Conservation (phyloP, 2,113 vertebrate genomes). For the Eubucco bourcierii region DNA sequence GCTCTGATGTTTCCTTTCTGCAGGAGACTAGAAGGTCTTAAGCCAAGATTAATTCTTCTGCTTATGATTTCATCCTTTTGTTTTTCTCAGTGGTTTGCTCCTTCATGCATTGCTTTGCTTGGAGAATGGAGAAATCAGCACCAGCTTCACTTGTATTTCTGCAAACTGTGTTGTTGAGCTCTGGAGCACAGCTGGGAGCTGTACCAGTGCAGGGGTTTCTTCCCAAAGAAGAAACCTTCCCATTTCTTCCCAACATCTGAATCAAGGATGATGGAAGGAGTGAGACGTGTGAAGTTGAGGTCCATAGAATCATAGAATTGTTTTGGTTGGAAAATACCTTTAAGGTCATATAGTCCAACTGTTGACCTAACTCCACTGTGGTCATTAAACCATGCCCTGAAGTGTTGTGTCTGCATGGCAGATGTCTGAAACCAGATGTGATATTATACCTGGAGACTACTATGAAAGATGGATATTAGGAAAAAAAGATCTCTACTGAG, state of each 20-base stretch:
- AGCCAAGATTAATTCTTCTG: not conserved
- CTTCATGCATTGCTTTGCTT: not conserved
- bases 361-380: no score
- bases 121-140: not conserved
- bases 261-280: not conserved
- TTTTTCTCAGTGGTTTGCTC: not conserved
- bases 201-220: not conserved
- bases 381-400: no score
- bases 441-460: not conserved
- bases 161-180: not conserved
- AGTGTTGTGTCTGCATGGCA: no score
- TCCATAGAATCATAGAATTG: not conserved
- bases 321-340: no score
- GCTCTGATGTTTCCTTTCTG: not conserved
- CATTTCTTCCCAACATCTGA: not conserved
- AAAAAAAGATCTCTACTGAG: no score
- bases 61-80: not conserved
- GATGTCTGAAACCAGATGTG: not conserved
- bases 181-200: not conserved
- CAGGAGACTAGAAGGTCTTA: not conserved
- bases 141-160: not conserved
- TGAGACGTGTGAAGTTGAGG: not conserved
- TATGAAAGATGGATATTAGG: not conserved
- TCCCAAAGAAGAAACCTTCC: not conserved
- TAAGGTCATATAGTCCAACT: no score